These are phyloP conservation scores for Strix aluco DNA, from an alignment of 2,113 vertebrate genomes.

Conservation along the genomic window DNA sequence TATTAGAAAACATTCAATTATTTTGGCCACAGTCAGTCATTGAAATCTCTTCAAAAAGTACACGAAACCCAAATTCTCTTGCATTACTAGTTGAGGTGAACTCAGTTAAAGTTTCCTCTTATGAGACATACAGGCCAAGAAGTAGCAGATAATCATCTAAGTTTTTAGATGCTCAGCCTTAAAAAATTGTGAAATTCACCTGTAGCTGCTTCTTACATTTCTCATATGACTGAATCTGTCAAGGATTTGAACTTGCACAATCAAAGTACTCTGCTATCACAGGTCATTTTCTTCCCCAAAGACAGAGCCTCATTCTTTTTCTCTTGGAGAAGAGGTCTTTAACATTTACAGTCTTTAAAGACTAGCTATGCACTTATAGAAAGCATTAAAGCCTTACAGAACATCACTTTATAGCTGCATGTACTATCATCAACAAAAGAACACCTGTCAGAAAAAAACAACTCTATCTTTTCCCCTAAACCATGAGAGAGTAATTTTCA, in stretches of 20 bases:
- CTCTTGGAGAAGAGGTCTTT: background rate
- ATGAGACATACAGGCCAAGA: background rate
- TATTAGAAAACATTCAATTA: background rate
- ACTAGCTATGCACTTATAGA: background rate
- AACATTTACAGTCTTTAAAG: slow-evolving; percentile 7
- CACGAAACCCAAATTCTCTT: background rate
- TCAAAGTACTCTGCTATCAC: slow-evolving; percentile 8
- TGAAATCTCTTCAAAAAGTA: background rate
- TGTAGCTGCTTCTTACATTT: background rate
- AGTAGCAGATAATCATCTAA: background rate
- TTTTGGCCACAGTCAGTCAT: background rate
- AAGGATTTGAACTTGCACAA: slow-evolving; percentile 29
- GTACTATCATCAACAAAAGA: slow-evolving; percentile 21
- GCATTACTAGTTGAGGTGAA: background rate
- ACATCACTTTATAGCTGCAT: background rate
- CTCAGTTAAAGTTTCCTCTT: background rate
- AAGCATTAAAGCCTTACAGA: background rate
- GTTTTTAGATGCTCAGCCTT: background rate
- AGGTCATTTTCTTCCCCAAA: slow-evolving; percentile 31
- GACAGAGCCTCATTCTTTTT: background rate
- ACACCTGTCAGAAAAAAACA: slow-evolving; percentile 30
- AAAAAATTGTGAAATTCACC: background rate
- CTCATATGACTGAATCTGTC: background rate
- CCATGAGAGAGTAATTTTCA: slow-evolving; percentile 47
- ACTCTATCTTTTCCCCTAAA: slow-evolving; percentile 10